A percentile compares a stretch with the other conserved stretches of the same genome.
phyloP scores from a whole-genome alignment of 2,888 invertebrate genomes.

The Brachypalpus laphriformis region DNA sequence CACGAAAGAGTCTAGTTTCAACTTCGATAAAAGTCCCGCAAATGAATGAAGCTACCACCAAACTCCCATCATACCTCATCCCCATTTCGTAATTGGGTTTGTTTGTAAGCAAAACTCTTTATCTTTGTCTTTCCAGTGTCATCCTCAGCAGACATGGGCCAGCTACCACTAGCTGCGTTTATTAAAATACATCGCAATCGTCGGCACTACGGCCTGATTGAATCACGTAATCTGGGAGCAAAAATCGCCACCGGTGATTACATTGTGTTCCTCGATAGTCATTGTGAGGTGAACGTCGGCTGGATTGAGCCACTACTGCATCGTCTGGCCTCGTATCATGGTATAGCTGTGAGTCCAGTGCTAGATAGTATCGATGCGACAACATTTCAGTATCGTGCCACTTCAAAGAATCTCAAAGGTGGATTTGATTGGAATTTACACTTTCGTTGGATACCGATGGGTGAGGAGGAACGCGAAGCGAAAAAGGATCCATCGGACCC shows the following conservation, averaged over 20 bases:
- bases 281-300: constrained; percentile 82
- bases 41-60: no score
- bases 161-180: constrained; percentile 46
- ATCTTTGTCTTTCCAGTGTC: constrained; percentile 27
- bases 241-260: constrained; percentile 79
- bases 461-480: constrained; percentile 58
- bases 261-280: constrained; percentile 82
- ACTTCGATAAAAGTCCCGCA: no score
- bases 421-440: constrained; percentile 84
- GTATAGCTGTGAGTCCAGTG: constrained; percentile 82
- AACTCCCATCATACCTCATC: neutral
- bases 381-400: constrained; percentile 81
- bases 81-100: neutral
- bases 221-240: constrained; percentile 82
- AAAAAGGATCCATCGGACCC: constrained; percentile 66
- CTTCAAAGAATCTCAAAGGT: constrained; percentile 81
- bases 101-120: neutral
- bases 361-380: constrained; percentile 83
- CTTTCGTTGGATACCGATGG: constrained; percentile 82
- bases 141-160: constrained; percentile 17
- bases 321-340: constrained; percentile 71
- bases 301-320: constrained; percentile 83
- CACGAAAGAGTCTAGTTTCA: no score
- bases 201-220: constrained; percentile 80
- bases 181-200: constrained; percentile 76